Conservation (phyloP, 2,888 invertebrate species). For the Ischnus inquisitorius region DNA sequence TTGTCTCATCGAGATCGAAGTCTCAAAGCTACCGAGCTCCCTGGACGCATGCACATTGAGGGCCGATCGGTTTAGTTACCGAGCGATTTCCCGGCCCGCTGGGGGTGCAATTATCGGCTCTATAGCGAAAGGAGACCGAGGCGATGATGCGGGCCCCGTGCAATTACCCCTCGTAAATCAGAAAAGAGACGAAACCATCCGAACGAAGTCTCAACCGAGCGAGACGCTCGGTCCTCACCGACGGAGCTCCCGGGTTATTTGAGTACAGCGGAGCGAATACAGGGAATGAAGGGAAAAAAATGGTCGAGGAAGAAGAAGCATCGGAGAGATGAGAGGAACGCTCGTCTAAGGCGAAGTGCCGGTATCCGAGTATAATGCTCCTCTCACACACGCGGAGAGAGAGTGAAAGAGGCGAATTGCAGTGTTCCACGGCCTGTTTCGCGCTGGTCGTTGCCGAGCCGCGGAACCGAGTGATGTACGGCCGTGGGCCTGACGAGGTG, state of each 20-base stretch:
- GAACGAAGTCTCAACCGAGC: constrained; percentile 40
- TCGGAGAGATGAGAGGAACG: neutral
- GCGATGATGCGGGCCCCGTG: constrained; percentile 73
- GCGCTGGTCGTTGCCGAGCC: constrained; percentile 39
- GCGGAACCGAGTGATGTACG: constrained; percentile 70
- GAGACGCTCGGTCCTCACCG: neutral
- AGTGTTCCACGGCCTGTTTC: constrained; percentile 33
- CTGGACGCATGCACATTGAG: constrained; percentile 41
- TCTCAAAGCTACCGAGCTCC: constrained; percentile 55
- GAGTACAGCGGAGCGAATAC: constrained; percentile 29
- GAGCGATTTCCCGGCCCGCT: constrained; percentile 62
- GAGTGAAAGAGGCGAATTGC: constrained; percentile 57
- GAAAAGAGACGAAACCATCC: constrained; percentile 65
- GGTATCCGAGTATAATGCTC: neutral
- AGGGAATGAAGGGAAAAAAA: constrained; percentile 26
- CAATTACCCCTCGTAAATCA: constrained; percentile 78
- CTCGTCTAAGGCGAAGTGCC: neutral
- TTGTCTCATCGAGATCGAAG: constrained; percentile 60
- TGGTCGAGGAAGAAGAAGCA: constrained; percentile 14
- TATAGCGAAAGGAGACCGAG: constrained; percentile 54
- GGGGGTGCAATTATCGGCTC: constrained; percentile 71
- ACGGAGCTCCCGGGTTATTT: neutral
- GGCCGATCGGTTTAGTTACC: constrained; percentile 67
- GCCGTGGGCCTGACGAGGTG: constrained; percentile 73
- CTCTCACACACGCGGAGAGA: constrained; percentile 9